Evolutionary conservation across 2,113 vertebrate genomes (phyloP).

Genomic region (Hepsetus odoe): DNA sequence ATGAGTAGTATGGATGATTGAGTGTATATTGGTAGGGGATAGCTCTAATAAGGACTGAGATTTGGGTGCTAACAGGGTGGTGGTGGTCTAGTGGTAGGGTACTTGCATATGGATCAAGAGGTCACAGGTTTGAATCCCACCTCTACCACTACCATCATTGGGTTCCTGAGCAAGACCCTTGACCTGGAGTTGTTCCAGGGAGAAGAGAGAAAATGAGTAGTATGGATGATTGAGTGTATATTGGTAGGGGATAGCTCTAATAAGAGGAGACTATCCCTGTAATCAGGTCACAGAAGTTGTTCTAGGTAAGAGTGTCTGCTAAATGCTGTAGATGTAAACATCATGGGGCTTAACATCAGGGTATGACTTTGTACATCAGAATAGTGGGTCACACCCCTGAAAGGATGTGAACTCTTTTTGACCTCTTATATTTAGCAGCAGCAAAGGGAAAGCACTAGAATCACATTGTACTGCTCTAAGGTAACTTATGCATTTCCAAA

Average conservation of each 20-base stretch:
- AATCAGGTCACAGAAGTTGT: too few species aligned
- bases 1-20: slow-evolving; percentile 26
- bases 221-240: slow-evolving; percentile 29
- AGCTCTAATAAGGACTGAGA: slow-evolving; percentile 24
- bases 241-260: slow-evolving; percentile 19
- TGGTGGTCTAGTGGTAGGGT: too few species aligned
- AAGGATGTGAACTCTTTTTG: slow-evolving; percentile 19
- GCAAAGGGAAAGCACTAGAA: too few species aligned
- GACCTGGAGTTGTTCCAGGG: too few species aligned
- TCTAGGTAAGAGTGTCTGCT: too few species aligned
- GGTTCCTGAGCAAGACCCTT: too few species aligned
- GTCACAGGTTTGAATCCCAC: too few species aligned
- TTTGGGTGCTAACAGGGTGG: slow-evolving; percentile 32
- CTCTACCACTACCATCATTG: too few species aligned
- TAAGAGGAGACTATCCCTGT: too few species aligned
- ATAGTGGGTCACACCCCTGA: not conserved
- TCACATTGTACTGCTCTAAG: not conserved
- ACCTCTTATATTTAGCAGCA: slow-evolving; percentile 12
- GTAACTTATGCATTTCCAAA: slow-evolving; percentile 1
- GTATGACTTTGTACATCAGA: not conserved
- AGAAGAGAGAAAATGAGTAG: slow-evolving; percentile 38
- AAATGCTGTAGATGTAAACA: too few species aligned
- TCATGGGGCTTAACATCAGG: slow-evolving; percentile 14
- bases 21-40: slow-evolving; percentile 33
- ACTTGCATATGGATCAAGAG: too few species aligned